Conservation (phyloP, 2,888 invertebrate genomes). For the Drosophila mulleri region DNA sequence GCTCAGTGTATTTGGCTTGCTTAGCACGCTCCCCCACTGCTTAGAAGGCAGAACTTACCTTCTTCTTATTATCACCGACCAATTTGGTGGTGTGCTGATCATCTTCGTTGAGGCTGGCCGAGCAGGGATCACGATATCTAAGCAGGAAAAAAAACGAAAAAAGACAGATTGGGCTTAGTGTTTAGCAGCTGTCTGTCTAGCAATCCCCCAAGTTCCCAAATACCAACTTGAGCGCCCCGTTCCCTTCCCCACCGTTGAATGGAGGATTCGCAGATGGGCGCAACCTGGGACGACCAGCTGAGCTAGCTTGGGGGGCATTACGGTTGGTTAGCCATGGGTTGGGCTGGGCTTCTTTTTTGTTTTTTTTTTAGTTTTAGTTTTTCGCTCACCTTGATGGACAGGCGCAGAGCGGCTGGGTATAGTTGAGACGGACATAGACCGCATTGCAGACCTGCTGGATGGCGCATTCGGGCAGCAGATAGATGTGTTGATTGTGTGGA, state of each 20-base stretch:
- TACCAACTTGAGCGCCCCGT: not conserved
- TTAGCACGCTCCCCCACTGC: conserved; percentile 42
- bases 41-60: conserved; percentile 87
- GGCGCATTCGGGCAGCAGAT: conserved; percentile 96
- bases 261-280: conserved; percentile 28
- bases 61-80: conserved; percentile 93
- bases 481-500: conserved; percentile 96
- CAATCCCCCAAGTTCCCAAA: not conserved
- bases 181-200: conserved; percentile 44
- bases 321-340: conserved; percentile 6
- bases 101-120: conserved; percentile 94
- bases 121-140: conserved; percentile 94
- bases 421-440: conserved; percentile 95
- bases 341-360: not conserved
- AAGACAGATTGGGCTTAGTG: conserved; percentile 56
- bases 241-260: conserved; percentile 9
- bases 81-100: conserved; percentile 96
- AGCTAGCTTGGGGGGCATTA: conserved; percentile 14
- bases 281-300: conserved; percentile 24
- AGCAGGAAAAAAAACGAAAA: not conserved
- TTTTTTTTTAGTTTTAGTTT: not conserved
- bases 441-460: conserved; percentile 98
- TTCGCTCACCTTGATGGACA: conserved; percentile 90
- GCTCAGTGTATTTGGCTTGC: conserved; percentile 28
- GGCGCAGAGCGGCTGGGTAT: conserved; percentile 96